These are phyloP conservation scores for Ictalurus punctatus DNA, from an alignment of 2,113 vertebrate species.

Conservation along the genomic window DNA sequence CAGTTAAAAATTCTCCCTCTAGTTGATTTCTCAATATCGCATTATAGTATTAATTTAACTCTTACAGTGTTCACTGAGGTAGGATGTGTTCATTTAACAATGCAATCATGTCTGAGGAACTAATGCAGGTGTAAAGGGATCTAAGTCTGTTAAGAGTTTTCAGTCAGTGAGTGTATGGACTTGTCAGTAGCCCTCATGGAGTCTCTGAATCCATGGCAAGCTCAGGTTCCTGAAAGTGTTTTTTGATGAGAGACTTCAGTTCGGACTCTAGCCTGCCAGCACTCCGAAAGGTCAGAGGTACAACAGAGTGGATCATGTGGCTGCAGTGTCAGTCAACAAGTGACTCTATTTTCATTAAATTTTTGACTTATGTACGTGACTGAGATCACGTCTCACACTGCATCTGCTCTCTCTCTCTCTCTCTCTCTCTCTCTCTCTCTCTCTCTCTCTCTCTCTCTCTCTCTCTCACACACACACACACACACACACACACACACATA, in stretches of 20 bases:
- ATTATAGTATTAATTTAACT: neutral
- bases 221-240: constrained; percentile 3
- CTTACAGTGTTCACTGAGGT: neutral
- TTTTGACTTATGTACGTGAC: constrained; percentile 24
- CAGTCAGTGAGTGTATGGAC: neutral
- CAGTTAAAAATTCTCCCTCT: neutral
- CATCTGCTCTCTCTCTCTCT: neutral
- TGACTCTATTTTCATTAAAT: constrained; percentile 7
- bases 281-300: constrained; percentile 21
- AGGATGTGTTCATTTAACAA: neutral
- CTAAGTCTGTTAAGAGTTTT: neutral
- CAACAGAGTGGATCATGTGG: constrained; percentile 12
- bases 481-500: constrained; percentile 8
- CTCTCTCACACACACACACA: neutral
- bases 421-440: constrained; percentile 1
- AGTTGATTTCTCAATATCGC: neutral
- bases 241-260: constrained; percentile 17
- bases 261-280: neutral
- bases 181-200: neutral
- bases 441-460: neutral
- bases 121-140: neutral
- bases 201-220: neutral
- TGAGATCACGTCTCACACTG: neutral
- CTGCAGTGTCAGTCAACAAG: neutral
- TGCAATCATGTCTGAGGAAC: neutral